A percentile compares a stretch with the other conserved stretches of the same genome.
phyloP scores from a whole-genome alignment of 2,113 vertebrate species.

The Hiodon alosoides region DNA sequence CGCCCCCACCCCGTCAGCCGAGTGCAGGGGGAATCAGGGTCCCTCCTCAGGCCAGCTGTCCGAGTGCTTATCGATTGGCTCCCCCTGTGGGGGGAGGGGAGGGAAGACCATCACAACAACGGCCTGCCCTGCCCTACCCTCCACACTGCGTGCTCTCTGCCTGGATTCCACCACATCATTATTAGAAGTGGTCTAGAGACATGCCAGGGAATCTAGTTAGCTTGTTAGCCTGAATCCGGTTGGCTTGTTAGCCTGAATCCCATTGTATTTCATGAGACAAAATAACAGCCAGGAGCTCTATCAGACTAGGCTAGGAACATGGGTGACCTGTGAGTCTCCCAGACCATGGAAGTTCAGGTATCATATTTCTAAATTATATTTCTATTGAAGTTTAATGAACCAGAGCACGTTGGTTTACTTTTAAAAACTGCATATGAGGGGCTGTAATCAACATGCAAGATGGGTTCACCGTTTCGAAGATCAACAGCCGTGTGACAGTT shows the following conservation, averaged over 20 bases:
- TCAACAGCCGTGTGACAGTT: background rate
- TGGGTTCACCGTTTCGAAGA: background rate
- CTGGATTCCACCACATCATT: no score
- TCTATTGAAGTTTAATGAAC: background rate
- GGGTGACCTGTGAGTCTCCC: no score
- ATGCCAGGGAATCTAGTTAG: background rate
- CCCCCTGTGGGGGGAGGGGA: slow-evolving; percentile 28
- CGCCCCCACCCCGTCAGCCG: no score
- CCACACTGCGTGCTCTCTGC: no score
- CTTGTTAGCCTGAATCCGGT: background rate
- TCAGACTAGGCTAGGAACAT: no score
- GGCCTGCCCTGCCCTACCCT: slow-evolving; percentile 33
- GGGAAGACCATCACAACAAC: slow-evolving; percentile 34
- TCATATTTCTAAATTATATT: background rate
- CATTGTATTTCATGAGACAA: no score
- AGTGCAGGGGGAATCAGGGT: slow-evolving; percentile 54
- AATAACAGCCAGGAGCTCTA: no score
- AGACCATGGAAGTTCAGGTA: background rate
- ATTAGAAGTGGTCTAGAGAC: slow-evolving; percentile 21
- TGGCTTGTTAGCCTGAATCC: no score
- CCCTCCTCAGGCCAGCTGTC: slow-evolving; percentile 53
- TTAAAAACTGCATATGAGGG: background rate
- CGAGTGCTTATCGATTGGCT: slow-evolving; percentile 57
- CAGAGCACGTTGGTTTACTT: background rate
- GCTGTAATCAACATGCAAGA: slow-evolving; percentile 8